phyloP scores from a whole-genome alignment of 1,140 invertebrate genomes.

The Drosophila kepulauana region DNA sequence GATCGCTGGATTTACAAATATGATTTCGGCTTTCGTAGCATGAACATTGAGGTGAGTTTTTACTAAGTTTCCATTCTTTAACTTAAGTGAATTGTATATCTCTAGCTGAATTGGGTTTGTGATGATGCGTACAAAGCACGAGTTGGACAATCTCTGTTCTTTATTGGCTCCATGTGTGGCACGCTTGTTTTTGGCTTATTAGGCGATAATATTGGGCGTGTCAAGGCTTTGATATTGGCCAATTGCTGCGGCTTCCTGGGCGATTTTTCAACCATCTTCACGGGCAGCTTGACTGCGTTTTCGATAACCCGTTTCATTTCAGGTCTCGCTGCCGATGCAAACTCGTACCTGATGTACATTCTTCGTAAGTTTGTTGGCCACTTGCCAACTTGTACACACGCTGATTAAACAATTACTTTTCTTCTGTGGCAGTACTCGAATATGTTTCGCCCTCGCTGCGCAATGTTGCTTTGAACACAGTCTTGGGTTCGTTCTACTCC shows the following conservation, averaged over 20 bases:
- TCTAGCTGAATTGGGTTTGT: constrained; percentile 88
- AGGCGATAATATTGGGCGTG: constrained; percentile 86
- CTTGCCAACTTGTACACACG: not conserved
- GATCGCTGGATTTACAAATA: constrained; percentile 86
- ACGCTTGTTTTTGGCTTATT: constrained; percentile 86
- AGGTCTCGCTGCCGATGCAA: constrained; percentile 86
- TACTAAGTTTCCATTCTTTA: not conserved
- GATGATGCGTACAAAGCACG: constrained; percentile 86
- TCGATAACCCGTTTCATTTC: constrained; percentile 86
- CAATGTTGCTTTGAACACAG: constrained; percentile 86
- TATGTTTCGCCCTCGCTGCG: constrained; percentile 86
- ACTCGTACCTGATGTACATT: constrained; percentile 88
- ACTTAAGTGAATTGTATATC: not conserved
- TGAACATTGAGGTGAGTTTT: constrained; percentile 86
- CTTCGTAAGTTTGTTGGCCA: constrained; percentile 84
- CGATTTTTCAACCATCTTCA: constrained; percentile 86
- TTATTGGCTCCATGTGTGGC: constrained; percentile 87
- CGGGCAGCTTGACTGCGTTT: constrained; percentile 84
- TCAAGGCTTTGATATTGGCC: constrained; percentile 86
- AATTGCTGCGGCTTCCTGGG: constrained; percentile 86
- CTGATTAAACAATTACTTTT: not conserved
- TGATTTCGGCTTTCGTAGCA: constrained; percentile 85
- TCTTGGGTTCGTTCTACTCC: constrained; percentile 87
- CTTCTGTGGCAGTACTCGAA: constrained; percentile 85
- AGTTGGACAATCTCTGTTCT: constrained; percentile 87